Evolutionary conservation across 2,888 invertebrate species (phyloP).

Genomic region (Athrips mouffetella): DNA sequence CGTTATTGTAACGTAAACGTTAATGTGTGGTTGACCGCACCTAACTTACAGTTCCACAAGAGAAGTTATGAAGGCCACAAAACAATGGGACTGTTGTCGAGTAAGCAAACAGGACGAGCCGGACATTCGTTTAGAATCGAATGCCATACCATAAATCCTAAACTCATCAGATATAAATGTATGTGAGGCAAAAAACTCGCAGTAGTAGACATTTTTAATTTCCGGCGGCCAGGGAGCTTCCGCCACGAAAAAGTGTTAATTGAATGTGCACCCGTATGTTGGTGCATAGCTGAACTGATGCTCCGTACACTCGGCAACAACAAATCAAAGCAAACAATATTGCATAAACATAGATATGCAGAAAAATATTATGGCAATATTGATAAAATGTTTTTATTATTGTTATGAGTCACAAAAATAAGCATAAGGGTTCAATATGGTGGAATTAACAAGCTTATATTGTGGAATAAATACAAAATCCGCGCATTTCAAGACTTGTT

Average conservation of each 20-base stretch:
- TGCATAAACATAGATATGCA: slow-evolving; percentile 11
- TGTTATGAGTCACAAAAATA: not conserved
- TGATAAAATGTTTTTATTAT: slow-evolving; percentile 2
- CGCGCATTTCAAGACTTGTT: slow-evolving; percentile 20
- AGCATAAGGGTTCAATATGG: slow-evolving; percentile 10
- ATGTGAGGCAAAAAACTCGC: slow-evolving; percentile 17
- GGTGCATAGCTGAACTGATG: slow-evolving; percentile 27
- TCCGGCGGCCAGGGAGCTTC: slow-evolving; percentile 61
- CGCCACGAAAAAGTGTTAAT: slow-evolving; percentile 70
- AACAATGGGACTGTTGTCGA: slow-evolving; percentile 16
- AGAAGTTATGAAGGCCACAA: slow-evolving; percentile 5
- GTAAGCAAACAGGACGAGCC: slow-evolving; percentile 9
- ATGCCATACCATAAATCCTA: slow-evolving; percentile 22
- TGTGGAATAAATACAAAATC: slow-evolving; percentile 5
- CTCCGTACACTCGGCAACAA: slow-evolving; percentile 14
- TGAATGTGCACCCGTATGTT: slow-evolving; percentile 52
- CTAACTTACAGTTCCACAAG: no score
- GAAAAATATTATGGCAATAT: slow-evolving; percentile 11
- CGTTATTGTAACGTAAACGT: no score
- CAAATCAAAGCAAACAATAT: slow-evolving; percentile 21
- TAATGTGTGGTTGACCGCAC: no score
- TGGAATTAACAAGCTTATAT: slow-evolving; percentile 21
- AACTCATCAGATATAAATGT: slow-evolving; percentile 21
- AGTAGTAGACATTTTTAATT: slow-evolving; percentile 65
- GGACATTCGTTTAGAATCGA: slow-evolving; percentile 19